Evolutionary conservation across 2,888 invertebrate species (phyloP), one percentile per base, ranked within the genome.

Genomic region (Panorpa germanica): DNA sequence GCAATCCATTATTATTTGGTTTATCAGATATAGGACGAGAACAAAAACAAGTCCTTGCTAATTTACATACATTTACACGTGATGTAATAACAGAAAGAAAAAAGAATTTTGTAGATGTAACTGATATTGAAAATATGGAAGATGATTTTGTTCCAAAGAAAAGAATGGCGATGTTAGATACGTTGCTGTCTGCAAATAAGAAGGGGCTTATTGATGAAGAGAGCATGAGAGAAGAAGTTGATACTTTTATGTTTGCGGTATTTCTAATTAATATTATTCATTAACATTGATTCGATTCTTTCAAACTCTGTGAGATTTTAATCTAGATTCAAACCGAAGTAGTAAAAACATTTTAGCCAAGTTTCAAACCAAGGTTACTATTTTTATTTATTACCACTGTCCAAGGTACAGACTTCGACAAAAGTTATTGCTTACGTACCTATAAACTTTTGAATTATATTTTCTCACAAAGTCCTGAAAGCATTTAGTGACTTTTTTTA

Each of bases 161-260:
- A 36, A 59, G 60, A 16, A 49, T 59, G 24, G 65, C 63, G 1
- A 61, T 67, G 62, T 41, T 67, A 27, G 65, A 67, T 44, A 51
- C 66, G 10, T 42, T 67, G 4, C 39, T 67, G 10, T 44, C 50
- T 4, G 63, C 63, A 0, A 59, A 65, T 38, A 45, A 49, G 24
- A 50, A 58, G 3, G 60, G 59, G 1, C 25, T 35, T 11, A 63
- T 65, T 20, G 57, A 62, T 39, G 56, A 57, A 36, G 41, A 45
- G 28, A 66, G 64, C 3, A 62, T 69, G 34, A 56, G 61, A 38
- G 67, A 67, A 42, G 68, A 68, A 50, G 67, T 69, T 2, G 66
- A 68, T 35, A 69, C 68, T 1, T 68, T 69, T 34, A 65, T 67
- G 62, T 66, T 68, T 45, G 68, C 55, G 45, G 60, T 59, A n/a